A percentile compares a stretch with the other conserved stretches of the same genome.
phyloP scores from a whole-genome alignment of 2,113 vertebrate species.

The Carettochelys insculpta region DNA sequence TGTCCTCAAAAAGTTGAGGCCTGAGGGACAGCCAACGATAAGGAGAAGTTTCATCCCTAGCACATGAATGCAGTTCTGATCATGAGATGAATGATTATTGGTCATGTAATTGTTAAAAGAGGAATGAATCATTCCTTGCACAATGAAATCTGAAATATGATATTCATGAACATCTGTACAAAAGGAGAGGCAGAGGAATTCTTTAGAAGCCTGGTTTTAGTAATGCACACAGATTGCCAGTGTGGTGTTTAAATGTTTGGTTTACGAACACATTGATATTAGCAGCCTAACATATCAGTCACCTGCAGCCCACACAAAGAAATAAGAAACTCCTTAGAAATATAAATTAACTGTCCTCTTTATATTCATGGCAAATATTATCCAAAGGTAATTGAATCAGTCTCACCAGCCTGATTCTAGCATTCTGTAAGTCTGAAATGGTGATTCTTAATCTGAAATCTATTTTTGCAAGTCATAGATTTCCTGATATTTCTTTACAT shows the following conservation, averaged over 20 bases:
- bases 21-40: background rate
- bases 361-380: background rate
- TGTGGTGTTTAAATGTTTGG: fast-evolving
- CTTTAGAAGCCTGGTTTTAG: background rate
- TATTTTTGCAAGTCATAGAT: background rate
- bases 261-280: background rate
- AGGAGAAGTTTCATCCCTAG: background rate
- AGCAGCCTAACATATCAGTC: background rate
- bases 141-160: conserved; percentile 8
- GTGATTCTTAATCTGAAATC: background rate
- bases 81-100: background rate
- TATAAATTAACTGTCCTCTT: background rate
- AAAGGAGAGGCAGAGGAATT: conserved; percentile 3
- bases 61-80: background rate
- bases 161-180: background rate
- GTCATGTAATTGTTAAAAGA: background rate
- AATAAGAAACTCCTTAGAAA: background rate
- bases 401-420: background rate
- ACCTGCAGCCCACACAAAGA: background rate
- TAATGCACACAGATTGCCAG: background rate
- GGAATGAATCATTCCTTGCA: background rate
- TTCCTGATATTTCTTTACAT: background rate
- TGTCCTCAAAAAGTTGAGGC: background rate
- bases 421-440: background rate
- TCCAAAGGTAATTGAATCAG: background rate